Evolutionary conservation across 1,140 invertebrate genomes (phyloP).

Genomic region (Diorhabda carinulata): DNA sequence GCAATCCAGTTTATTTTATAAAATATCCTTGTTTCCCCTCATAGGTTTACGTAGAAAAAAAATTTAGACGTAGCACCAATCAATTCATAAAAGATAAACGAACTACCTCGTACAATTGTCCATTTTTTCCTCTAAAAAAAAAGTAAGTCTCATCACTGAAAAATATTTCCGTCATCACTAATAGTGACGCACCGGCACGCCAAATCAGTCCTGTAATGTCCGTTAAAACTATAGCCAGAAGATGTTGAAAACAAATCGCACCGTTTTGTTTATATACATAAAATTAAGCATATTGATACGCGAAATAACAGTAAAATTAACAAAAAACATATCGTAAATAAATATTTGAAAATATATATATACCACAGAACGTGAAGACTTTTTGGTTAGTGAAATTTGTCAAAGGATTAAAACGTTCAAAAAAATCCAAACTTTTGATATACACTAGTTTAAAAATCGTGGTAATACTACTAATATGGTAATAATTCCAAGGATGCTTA

Average conservation of each 20-base stretch:
- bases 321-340: too few relatives aligned
- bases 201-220: conserved; percentile 1
- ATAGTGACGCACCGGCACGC: background rate
- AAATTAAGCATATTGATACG: background rate
- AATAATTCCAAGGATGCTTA: too few relatives aligned
- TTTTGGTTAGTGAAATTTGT: too few relatives aligned
- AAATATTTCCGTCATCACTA: conserved; percentile 2
- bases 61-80: background rate
- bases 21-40: too few relatives aligned
- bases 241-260: background rate
- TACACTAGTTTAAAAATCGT: too few relatives aligned
- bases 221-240: background rate
- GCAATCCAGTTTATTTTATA: too few relatives aligned
- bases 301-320: background rate
- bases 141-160: background rate
- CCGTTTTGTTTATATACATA: conserved; percentile 1
- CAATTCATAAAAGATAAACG: background rate
- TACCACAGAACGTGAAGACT: too few relatives aligned
- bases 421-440: too few relatives aligned
- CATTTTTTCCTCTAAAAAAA: background rate
- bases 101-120: background rate
- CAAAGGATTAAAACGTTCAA: too few relatives aligned
- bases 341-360: too few relatives aligned
- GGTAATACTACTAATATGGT: too few relatives aligned
- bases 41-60: background rate